Evolutionary conservation across 2,797 vertebrate species (phyloP).

Genomic region (Molothrus aeneus): DNA sequence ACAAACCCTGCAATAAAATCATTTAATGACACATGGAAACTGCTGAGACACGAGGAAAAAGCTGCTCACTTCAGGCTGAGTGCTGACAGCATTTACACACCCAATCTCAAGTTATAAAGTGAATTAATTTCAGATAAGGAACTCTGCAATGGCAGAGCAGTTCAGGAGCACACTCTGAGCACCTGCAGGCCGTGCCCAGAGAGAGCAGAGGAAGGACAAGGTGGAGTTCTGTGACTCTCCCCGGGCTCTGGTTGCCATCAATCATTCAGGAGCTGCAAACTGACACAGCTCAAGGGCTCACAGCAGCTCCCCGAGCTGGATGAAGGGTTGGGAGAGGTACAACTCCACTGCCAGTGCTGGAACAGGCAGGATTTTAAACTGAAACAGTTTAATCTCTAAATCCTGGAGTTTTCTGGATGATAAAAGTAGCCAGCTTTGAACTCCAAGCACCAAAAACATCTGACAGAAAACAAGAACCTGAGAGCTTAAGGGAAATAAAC

Average conservation of each 20-base stretch:
- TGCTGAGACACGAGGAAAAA: neutral
- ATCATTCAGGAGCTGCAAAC: neutral
- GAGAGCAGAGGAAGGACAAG: fast-evolving
- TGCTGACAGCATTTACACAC: neutral
- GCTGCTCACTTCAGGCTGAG: neutral
- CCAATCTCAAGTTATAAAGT: neutral
- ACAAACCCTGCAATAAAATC: neutral
- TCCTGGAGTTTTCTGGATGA: neutral
- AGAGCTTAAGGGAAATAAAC: neutral
- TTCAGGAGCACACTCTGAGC: fast-evolving
- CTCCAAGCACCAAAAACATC: neutral
- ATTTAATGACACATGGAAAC: neutral
- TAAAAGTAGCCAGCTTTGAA: neutral
- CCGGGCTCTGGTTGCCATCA: neutral
- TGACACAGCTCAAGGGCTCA: neutral
- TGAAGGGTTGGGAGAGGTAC: neutral
- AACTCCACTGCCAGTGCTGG: fast-evolving
- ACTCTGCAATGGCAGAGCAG: fast-evolving
- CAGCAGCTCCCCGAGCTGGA: neutral
- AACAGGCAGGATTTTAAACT: neutral
- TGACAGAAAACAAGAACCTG: neutral
- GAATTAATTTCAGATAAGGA: neutral
- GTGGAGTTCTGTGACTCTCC: neutral
- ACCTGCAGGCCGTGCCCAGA: fast-evolving
- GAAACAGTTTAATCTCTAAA: neutral